These are phyloP conservation scores for Phyllostomus hastatus DNA, from an alignment of 2,113 vertebrate species.

Conservation along the genomic window DNA sequence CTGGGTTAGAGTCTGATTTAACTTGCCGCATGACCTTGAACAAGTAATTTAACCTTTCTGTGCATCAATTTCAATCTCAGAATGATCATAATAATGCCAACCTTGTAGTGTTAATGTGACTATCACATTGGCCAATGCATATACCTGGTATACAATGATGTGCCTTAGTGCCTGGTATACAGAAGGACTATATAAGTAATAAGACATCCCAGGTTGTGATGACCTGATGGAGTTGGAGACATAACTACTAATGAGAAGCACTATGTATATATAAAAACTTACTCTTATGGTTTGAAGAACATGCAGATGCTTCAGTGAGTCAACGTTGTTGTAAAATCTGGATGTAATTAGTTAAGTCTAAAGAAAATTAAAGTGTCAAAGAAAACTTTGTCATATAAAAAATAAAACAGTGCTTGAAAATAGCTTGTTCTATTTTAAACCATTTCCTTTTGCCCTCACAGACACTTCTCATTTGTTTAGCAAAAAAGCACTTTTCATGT, in stretches of 20 bases:
- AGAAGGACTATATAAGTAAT: neutral
- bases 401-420: conserved; percentile 29
- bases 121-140: neutral
- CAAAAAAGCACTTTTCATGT: neutral
- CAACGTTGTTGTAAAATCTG: neutral
- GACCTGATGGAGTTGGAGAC: neutral
- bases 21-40: neutral
- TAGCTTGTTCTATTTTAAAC: neutral
- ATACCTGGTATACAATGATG: neutral
- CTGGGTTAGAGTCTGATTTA: neutral
- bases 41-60: neutral
- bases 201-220: neutral
- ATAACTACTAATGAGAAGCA: neutral
- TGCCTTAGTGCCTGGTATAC: neutral
- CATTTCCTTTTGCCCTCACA: neutral
- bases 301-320: neutral
- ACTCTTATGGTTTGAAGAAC: neutral
- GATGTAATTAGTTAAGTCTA: neutral
- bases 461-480: neutral
- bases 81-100: neutral
- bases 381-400: neutral
- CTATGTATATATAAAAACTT: neutral
- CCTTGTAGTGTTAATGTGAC: neutral
- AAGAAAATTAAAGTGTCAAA: neutral
- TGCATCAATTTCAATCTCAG: neutral